phyloP scores from a whole-genome alignment of 1,140 invertebrate species.

The Wiebesia pumilae region DNA sequence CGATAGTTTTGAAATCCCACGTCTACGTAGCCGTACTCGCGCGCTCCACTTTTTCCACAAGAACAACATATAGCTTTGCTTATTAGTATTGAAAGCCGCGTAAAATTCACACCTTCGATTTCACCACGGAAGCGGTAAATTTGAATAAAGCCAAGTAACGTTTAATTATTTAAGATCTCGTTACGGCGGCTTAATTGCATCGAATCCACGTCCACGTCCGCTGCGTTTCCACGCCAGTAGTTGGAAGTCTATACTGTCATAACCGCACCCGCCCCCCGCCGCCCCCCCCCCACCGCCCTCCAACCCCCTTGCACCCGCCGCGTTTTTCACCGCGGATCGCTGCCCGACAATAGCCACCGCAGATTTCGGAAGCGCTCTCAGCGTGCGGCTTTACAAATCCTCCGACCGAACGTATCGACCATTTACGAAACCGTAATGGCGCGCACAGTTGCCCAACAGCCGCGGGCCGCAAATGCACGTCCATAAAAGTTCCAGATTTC shows the following conservation, averaged over 20 bases:
- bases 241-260: not conserved
- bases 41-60: not conserved
- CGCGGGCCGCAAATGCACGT: not conserved
- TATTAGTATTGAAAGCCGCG: not conserved
- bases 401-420: not conserved
- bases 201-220: not conserved
- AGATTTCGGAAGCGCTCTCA: constrained; percentile 47
- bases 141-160: not conserved
- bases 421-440: constrained; percentile 33
- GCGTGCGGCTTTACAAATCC: constrained; percentile 31
- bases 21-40: not conserved
- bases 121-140: not conserved
- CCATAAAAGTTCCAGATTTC: constrained; percentile 26
- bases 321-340: not conserved
- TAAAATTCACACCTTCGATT: not conserved
- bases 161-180: not conserved
- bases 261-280: not conserved
- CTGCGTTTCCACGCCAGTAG: not conserved
- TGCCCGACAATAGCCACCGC: constrained; percentile 39
- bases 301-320: not conserved
- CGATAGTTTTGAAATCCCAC: not conserved
- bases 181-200: not conserved
- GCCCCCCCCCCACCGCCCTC: not conserved
- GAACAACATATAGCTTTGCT: not conserved
- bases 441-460: constrained; percentile 11